Percentiles rank a stretch among this genome's conserved stretches.
phyloP scores from a whole-genome alignment of 1,140 invertebrate genomes.

The Trichoplusia ni region DNA sequence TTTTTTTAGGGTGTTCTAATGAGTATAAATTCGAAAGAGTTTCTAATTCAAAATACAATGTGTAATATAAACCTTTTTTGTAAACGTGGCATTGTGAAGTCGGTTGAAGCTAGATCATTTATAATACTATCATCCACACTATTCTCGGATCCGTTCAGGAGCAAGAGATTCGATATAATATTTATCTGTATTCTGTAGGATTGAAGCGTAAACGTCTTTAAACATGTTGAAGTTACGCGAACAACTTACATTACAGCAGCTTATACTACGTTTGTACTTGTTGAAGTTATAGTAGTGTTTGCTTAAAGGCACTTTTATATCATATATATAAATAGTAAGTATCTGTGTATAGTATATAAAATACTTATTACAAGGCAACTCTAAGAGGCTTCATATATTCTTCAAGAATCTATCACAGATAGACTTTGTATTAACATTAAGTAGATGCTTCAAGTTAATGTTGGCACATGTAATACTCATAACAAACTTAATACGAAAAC shows the following conservation, averaged over 20 bases:
- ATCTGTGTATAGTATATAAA: slow-evolving; percentile 2
- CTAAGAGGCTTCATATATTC: background rate
- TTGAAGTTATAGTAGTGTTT: background rate
- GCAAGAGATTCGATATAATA: slow-evolving; percentile 15
- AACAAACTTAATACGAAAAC: slow-evolving; percentile 15
- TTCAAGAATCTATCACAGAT: background rate
- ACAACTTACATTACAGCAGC: slow-evolving; percentile 9
- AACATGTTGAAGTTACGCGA: no score
- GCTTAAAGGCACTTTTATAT: slow-evolving; percentile 14
- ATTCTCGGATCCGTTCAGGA: slow-evolving; percentile 2
- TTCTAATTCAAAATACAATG: no score
- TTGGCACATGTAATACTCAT: slow-evolving; percentile 21
- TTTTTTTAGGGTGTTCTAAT: no score
- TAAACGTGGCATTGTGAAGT: no score
- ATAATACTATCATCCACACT: background rate
- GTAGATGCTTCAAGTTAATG: slow-evolving; percentile 2
- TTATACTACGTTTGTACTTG: slow-evolving; percentile 25
- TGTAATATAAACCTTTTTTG: no score
- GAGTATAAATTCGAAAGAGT: no score
- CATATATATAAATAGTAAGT: slow-evolving; percentile 16
- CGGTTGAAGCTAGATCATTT: no score
- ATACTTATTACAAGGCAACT: background rate
- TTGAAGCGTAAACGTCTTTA: background rate
- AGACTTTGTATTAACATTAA: background rate
- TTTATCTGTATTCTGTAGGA: background rate